A percentile compares a stretch with the other conserved stretches of the same genome.
phyloP scores from a whole-genome alignment of 1,140 invertebrate species.

The Trichonephila clavata region DNA sequence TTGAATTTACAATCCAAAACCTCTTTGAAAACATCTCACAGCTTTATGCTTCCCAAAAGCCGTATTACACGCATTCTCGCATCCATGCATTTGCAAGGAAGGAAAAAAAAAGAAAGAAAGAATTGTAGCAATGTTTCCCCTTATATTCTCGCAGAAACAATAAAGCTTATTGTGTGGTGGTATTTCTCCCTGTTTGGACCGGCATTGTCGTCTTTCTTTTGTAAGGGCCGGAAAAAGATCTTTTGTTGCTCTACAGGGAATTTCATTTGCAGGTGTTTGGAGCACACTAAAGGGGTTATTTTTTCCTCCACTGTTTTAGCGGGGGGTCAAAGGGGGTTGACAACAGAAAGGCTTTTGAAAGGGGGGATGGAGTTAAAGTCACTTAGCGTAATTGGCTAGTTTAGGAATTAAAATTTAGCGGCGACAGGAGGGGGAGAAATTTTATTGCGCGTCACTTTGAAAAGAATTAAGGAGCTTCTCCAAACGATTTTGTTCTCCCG shows the following conservation, averaged over 20 bases:
- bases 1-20: conserved; percentile 38
- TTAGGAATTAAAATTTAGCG: conserved; percentile 45
- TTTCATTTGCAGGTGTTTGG: conserved; percentile 50
- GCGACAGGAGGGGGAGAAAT: neutral
- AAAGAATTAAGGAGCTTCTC: conserved; percentile 7
- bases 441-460: conserved; percentile 47
- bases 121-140: neutral
- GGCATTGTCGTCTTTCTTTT: conserved; percentile 47
- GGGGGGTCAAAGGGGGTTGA: neutral
- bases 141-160: conserved; percentile 13
- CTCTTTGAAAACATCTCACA: neutral
- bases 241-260: conserved; percentile 48
- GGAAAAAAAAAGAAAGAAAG: neutral
- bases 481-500: neutral
- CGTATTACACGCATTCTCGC: conserved; percentile 5
- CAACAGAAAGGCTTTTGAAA: neutral
- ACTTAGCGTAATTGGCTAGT: conserved; percentile 56
- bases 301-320: neutral
- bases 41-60: conserved; percentile 20
- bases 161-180: conserved; percentile 46
- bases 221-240: neutral
- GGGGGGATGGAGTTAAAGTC: neutral
- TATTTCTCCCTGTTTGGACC: conserved; percentile 38
- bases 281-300: conserved; percentile 16
- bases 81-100: neutral